Percentiles rank a stretch among this genome's conserved stretches.
Conservation (phyloP, 2,113 vertebrate species). For the Spermophilus dauricus region DNA sequence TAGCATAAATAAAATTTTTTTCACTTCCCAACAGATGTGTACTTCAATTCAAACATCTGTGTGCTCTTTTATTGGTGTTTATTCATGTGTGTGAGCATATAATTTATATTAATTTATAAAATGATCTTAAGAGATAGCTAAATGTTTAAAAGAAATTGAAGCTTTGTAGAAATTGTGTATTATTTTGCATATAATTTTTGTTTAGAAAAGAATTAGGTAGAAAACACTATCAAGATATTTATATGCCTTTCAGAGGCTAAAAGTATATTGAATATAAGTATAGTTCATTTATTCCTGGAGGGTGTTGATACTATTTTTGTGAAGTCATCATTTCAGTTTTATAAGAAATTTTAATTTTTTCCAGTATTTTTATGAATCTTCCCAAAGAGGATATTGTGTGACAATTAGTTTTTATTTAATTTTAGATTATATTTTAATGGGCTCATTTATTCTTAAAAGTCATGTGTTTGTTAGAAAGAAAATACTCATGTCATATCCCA, state of each 20-base stretch:
- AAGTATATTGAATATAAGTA: not conserved
- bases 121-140: constrained; percentile 60
- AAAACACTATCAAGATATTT: not conserved
- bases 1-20: constrained; percentile 73
- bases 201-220: accelerated
- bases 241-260: not conserved
- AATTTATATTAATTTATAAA: constrained; percentile 77
- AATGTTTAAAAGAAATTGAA: constrained; percentile 46
- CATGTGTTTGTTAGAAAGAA: not conserved
- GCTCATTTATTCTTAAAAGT: not conserved
- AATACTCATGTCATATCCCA: not conserved
- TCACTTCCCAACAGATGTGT: constrained; percentile 83
- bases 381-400: not conserved
- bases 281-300: not conserved
- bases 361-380: not conserved
- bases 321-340: not conserved
- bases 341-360: not conserved
- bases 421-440: not conserved
- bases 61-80: constrained; percentile 75
- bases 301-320: not conserved
- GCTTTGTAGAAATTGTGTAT: not conserved
- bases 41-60: constrained; percentile 84
- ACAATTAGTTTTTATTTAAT: not conserved
- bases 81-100: constrained; percentile 71
- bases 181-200: constrained; percentile 5